Evolutionary conservation across 2,113 vertebrate genomes (phyloP).

Genomic region (Geococcyx californianus): DNA sequence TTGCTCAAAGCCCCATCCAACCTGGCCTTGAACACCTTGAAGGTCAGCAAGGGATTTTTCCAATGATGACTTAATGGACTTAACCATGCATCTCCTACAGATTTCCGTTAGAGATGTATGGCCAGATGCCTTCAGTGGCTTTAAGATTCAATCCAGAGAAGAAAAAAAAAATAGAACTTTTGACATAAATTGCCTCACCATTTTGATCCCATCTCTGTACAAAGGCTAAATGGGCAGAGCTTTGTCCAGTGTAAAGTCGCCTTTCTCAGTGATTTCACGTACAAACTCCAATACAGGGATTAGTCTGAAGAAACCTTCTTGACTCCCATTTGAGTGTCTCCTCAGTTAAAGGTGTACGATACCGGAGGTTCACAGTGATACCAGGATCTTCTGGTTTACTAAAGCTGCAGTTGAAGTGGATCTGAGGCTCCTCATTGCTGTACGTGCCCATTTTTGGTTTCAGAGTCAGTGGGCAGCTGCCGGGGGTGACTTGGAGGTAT

Average conservation of each 20-base stretch:
- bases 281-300: fast-evolving
- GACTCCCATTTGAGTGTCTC: background rate
- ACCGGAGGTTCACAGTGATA: background rate
- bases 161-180: fast-evolving
- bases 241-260: background rate
- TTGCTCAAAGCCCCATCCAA: too few relatives aligned
- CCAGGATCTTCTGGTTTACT: background rate
- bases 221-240: background rate
- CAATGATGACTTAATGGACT: background rate
- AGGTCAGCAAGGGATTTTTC: background rate
- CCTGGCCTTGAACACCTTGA: background rate
- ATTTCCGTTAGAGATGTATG: background rate
- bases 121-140: background rate
- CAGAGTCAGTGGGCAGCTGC: background rate
- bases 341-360: background rate
- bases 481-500: fast-evolving
- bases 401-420: background rate
- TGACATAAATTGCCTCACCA: background rate
- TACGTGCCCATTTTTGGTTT: background rate
- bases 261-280: background rate
- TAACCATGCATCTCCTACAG: background rate
- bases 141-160: background rate
- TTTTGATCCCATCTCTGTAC: background rate
- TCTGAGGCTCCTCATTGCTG: background rate
- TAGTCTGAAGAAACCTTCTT: background rate